Percentiles rank a stretch among this genome's conserved stretches.
These are phyloP conservation scores for Drosophila orosa DNA, from an alignment of 1,140 invertebrate genomes.

Conservation along the genomic window DNA sequence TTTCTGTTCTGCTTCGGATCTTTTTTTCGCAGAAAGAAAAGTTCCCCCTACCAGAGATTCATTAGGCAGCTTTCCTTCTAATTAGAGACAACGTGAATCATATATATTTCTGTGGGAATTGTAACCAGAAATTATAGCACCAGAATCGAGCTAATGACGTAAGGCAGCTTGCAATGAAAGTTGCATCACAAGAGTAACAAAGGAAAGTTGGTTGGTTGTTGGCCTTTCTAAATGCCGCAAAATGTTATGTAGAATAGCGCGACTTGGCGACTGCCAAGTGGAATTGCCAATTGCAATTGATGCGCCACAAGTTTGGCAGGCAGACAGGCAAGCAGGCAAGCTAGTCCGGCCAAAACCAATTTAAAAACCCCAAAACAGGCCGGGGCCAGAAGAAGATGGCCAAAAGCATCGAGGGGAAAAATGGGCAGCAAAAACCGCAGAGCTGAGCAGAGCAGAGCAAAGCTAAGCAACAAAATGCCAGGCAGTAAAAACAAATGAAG, in stretches of 20 bases:
- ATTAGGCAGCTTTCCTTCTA: conserved; percentile 32
- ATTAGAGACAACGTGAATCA: conserved; percentile 35
- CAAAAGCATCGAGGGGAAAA: conserved; percentile 18
- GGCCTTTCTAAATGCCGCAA: conserved; percentile 70
- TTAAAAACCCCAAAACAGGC: conserved; percentile 76
- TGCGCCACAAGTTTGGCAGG: conserved; percentile 74
- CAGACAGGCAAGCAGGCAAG: conserved; percentile 16
- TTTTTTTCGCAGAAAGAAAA: conserved; percentile 24
- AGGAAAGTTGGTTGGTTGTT: conserved; percentile 72
- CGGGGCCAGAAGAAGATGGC: conserved; percentile 29
- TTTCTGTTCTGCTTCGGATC: conserved; percentile 7
- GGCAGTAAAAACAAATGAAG: conserved; percentile 81
- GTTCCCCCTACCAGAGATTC: conserved; percentile 21
- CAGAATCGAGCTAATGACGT: conserved; percentile 55
- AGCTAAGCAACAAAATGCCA: conserved; percentile 67
- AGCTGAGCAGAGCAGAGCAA: conserved; percentile 30
- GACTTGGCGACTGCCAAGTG: conserved; percentile 41
- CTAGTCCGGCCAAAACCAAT: conserved; percentile 66
- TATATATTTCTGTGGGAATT: conserved; percentile 38
- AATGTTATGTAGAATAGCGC: conserved; percentile 73
- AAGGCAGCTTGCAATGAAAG: conserved; percentile 60
- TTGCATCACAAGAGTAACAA: conserved; percentile 52
- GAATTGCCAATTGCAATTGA: conserved; percentile 70
- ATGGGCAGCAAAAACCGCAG: conserved; percentile 51
- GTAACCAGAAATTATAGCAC: background rate